Base-by-base conservation (phyloP, 2,888 invertebrate genomes). In the Sminthurides aquaticus region DNA sequence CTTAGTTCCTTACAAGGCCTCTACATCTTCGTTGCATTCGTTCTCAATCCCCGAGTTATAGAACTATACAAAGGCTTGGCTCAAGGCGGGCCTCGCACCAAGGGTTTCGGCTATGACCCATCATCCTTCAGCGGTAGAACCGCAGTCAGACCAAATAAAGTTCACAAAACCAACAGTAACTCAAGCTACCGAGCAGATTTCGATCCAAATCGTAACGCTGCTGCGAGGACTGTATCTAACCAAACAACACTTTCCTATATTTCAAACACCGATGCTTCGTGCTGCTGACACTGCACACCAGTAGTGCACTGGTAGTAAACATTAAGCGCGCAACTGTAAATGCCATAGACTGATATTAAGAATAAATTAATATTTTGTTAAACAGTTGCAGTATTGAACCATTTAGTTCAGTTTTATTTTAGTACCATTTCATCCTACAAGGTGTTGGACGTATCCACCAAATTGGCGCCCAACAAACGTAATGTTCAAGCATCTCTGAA, bases 21-120 rank as follows among this genome's bases (percentile, higher is more conserved):
- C 3, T 63, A 63, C 24, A 49, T 63, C 20, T 63, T 63, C 52
- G 24, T 49, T 27, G 63, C 63, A 2, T 63, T 63, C 28, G 63
- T 63, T 1, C 3, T 18, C 3, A 57, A 63, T 27, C 1, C n/a
- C 25, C 22, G 63, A 25, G 52, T 52, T 3, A n/a, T 22, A 3
- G 3, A 2, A 24, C 22, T 63, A 26, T 63, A 63, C 58, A 49
- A 27, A 26, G 11, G 11, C 1, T 3, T 52, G 5, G 5, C n/a
- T 52, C 5, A 24, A 11, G 43, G 15, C 5, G 8, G 28, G 28
- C 29, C 28, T 2, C 3, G 5, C 2, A 27, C n/a, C 15, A 28
- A 54, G 29, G 28, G 24, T 5, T 61, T 54, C 18, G 54, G 52
- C 26, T 54, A 24, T 2, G 61, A 49, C 49, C 27, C 27, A 28